phyloP scores from a whole-genome alignment of 2,797 vertebrate species.

The Nannoperca obscura region DNA sequence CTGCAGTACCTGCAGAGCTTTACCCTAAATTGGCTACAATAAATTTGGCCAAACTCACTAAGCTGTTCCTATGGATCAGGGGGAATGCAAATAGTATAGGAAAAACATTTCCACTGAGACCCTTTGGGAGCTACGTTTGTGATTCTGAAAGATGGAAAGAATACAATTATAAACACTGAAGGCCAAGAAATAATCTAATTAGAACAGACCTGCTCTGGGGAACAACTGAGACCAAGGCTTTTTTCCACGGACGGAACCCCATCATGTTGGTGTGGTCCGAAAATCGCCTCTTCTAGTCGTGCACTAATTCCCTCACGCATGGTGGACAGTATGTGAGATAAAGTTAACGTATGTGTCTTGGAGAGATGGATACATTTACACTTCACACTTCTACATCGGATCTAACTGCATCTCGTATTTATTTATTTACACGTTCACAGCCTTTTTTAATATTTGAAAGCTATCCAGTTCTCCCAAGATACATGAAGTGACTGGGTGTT shows the following conservation, averaged over 20 bases:
- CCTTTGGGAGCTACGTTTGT: background rate
- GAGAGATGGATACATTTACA: background rate
- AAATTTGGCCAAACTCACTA: background rate
- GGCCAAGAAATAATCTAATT: background rate
- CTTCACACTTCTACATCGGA: background rate
- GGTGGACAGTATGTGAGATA: no score
- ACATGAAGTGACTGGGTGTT: background rate
- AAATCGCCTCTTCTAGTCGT: background rate
- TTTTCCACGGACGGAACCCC: background rate
- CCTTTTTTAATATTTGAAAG: background rate
- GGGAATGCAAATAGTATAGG: background rate
- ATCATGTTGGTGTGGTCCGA: no score
- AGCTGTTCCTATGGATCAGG: background rate
- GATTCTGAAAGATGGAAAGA: background rate
- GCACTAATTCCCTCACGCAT: background rate
- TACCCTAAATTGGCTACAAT: background rate
- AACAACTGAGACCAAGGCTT: background rate
- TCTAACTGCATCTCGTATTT: background rate
- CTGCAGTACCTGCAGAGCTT: background rate
- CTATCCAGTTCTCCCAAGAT: background rate
- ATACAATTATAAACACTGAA: background rate
- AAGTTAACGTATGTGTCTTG: background rate
- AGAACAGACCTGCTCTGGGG: background rate
- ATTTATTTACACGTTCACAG: background rate
- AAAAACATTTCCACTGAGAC: no score